A percentile compares a stretch with the other conserved stretches of the same genome.
These are phyloP conservation scores for Gobio gobio DNA, from an alignment of 2,113 vertebrate genomes.

Conservation along the genomic window DNA sequence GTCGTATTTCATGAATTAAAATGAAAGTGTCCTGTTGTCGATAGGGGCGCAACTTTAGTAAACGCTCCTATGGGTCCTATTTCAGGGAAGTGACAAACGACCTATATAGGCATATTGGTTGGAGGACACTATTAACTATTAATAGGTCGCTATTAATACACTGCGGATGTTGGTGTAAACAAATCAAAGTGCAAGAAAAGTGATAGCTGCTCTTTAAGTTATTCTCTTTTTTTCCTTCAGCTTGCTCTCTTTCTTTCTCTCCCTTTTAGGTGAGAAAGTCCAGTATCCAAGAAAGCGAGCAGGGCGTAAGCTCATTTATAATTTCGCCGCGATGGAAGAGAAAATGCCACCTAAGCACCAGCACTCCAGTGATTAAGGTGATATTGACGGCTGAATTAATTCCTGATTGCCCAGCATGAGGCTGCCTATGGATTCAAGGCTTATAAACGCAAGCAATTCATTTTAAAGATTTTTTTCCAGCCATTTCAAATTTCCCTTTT, in stretches of 20 bases:
- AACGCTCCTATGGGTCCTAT: too few relatives aligned
- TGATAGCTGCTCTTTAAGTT: neutral
- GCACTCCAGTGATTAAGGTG: constrained; percentile 63
- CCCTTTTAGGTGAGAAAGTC: neutral
- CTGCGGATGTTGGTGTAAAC: neutral
- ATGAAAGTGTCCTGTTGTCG: too few relatives aligned
- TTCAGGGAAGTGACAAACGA: too few relatives aligned
- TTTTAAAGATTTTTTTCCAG: constrained; percentile 1
- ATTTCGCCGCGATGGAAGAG: constrained; percentile 34
- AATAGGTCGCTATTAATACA: neutral
- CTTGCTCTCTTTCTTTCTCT: neutral
- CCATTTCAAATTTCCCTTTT: neutral
- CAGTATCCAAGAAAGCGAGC: constrained; percentile 17
- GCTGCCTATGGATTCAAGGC: constrained; percentile 17
- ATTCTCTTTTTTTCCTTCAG: neutral
- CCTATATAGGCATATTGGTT: too few relatives aligned
- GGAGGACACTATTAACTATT: too few relatives aligned
- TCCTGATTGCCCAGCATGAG: constrained; percentile 49
- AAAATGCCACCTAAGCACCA: constrained; percentile 50
- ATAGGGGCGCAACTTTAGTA: too few relatives aligned
- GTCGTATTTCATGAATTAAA: too few relatives aligned
- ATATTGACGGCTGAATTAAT: constrained; percentile 64
- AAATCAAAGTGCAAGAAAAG: neutral
- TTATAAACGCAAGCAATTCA: constrained; percentile 47
- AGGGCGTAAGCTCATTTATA: constrained; percentile 45